phyloP scores from a whole-genome alignment of 92 coral and sea anemone species.

The Phymanthus crucifer region DNA sequence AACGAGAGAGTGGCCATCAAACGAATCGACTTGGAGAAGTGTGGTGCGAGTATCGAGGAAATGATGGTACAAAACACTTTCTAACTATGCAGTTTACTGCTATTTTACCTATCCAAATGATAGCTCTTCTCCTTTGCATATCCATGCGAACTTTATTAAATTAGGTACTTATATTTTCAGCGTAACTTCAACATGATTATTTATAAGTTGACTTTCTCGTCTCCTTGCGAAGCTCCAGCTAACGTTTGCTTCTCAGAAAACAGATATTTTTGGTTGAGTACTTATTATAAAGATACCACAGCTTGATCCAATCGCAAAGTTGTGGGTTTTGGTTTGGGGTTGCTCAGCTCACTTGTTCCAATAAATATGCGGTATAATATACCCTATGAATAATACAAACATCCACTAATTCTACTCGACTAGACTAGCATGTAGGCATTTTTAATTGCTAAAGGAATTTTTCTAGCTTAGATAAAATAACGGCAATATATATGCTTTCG shows the following conservation, averaged over 20 bases:
- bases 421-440: too few species aligned
- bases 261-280: background rate
- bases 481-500: too few species aligned
- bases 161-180: background rate
- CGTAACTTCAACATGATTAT: background rate
- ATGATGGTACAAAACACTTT: slow-evolving; percentile 73
- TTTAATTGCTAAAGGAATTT: too few species aligned
- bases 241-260: background rate
- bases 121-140: background rate
- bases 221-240: background rate
- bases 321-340: background rate
- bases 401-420: too few species aligned
- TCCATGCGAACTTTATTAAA: background rate
- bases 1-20: slow-evolving; percentile 93
- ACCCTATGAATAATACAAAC: background rate
- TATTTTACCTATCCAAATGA: background rate
- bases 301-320: background rate
- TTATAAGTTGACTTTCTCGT: background rate
- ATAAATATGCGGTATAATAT: slow-evolving; percentile 1
- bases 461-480: too few species aligned
- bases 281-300: background rate
- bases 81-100: background rate
- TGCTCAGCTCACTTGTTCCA: background rate
- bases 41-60: slow-evolving; percentile 98
- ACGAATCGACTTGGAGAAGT: slow-evolving; percentile 95